Evolutionary conservation across 1,140 invertebrate genomes (phyloP).

Genomic region (Lysiphlebus fabarum): DNA sequence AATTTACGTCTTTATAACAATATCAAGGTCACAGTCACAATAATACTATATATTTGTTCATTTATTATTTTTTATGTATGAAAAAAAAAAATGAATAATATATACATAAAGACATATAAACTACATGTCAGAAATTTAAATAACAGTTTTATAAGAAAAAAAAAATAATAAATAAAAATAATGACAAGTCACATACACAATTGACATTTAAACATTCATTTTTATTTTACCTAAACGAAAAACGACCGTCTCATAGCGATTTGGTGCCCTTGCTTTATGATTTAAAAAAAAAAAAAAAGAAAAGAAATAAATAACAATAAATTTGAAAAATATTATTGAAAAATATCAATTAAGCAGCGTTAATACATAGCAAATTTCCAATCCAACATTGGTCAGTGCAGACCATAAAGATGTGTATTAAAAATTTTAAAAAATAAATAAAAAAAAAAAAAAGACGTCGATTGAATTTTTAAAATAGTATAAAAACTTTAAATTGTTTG

Average conservation of each 20-base stretch:
- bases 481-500: neutral
- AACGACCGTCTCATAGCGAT: slow-evolving; percentile 54
- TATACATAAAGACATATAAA: too few species aligned
- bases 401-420: too few species aligned
- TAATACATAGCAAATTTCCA: neutral
- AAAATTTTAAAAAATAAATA: too few species aligned
- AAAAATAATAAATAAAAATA: neutral
- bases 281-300: slow-evolving; percentile 33
- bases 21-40: too few species aligned
- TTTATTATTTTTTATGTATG: too few species aligned
- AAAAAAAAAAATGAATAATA: too few species aligned
- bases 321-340: too few species aligned
- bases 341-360: neutral
- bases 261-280: slow-evolving; percentile 50
- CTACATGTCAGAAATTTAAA: too few species aligned
- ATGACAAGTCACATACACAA: slow-evolving; percentile 8
- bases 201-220: slow-evolving; percentile 9
- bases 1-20: too few species aligned
- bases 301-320: slow-evolving; percentile 1
- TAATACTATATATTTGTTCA: too few species aligned
- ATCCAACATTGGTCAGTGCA: neutral
- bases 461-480: neutral
- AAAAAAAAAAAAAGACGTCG: too few species aligned
- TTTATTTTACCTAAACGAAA: slow-evolving; percentile 55
- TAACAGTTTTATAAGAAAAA: neutral